These are phyloP conservation scores for Rutilus rutilus DNA, from an alignment of 2,113 vertebrate genomes.

Conservation along the genomic window DNA sequence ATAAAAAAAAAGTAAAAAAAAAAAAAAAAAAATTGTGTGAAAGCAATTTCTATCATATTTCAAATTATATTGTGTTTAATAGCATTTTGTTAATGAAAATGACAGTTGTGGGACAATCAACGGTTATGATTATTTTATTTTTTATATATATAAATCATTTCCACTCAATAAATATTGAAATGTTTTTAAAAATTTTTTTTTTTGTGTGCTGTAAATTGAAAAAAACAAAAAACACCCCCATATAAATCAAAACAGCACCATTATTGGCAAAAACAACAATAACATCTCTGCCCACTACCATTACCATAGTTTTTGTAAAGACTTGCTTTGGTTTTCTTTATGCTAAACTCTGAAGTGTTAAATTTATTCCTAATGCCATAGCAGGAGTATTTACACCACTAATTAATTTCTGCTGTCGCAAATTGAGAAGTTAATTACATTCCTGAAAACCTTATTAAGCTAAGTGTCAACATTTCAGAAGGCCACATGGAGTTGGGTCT, in stretches of 20 bases:
- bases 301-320: background rate
- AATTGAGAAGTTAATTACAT: slow-evolving; percentile 15
- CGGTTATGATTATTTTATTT: too few relatives aligned
- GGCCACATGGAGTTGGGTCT: slow-evolving; percentile 1
- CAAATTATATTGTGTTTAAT: background rate
- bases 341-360: background rate
- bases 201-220: background rate
- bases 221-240: background rate
- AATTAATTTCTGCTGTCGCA: slow-evolving; percentile 23
- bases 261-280: background rate
- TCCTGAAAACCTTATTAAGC: slow-evolving; percentile 27
- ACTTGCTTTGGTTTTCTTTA: background rate
- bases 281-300: background rate
- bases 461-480: slow-evolving; percentile 37
- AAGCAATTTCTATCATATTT: background rate
- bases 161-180: too few relatives aligned
- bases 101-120: background rate
- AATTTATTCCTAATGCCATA: background rate
- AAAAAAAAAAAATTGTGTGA: too few relatives aligned
- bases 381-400: slow-evolving; percentile 3
- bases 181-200: background rate
- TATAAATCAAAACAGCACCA: background rate
- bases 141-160: too few relatives aligned
- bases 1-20: too few relatives aligned
- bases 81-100: background rate